phyloP scores from a whole-genome alignment of 2,888 invertebrate species.

The Leptarthrus brevirostris region DNA sequence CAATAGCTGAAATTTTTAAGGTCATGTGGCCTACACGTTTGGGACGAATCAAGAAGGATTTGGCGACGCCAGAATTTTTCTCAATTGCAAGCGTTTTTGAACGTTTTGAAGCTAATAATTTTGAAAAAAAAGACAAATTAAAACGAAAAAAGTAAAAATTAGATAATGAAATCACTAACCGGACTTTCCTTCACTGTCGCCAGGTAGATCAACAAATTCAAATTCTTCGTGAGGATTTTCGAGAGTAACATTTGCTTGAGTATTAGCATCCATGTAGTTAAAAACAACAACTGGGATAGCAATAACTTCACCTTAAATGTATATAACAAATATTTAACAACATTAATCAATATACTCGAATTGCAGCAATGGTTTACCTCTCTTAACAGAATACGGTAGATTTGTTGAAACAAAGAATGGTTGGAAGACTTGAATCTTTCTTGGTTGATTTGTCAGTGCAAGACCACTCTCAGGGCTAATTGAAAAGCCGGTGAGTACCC shows the following conservation, averaged over 20 bases:
- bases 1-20: conserved; percentile 80
- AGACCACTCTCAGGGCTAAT: conserved; percentile 80
- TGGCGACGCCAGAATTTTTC: conserved; percentile 79
- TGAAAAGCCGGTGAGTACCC: conserved; percentile 87
- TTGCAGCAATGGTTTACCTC: no score
- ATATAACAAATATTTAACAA: neutral
- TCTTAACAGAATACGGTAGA: conserved; percentile 88
- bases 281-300: conserved; percentile 88
- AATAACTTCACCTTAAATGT: conserved; percentile 83
- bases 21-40: conserved; percentile 77
- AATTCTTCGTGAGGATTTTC: conserved; percentile 84
- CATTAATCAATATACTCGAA: no score
- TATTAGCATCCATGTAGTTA: conserved; percentile 85
- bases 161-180: conserved; percentile 69
- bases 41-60: conserved; percentile 87
- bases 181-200: conserved; percentile 77
- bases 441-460: conserved; percentile 77
- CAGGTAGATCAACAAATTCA: conserved; percentile 83
- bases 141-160: conserved; percentile 8
- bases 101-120: conserved; percentile 61
- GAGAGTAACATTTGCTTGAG: conserved; percentile 83
- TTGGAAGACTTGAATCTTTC: conserved; percentile 80
- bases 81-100: conserved; percentile 71
- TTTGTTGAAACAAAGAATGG: conserved; percentile 88
- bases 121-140: neutral